Conservation (phyloP, 2,888 invertebrate genomes). For the Slavum lentiscoides region DNA sequence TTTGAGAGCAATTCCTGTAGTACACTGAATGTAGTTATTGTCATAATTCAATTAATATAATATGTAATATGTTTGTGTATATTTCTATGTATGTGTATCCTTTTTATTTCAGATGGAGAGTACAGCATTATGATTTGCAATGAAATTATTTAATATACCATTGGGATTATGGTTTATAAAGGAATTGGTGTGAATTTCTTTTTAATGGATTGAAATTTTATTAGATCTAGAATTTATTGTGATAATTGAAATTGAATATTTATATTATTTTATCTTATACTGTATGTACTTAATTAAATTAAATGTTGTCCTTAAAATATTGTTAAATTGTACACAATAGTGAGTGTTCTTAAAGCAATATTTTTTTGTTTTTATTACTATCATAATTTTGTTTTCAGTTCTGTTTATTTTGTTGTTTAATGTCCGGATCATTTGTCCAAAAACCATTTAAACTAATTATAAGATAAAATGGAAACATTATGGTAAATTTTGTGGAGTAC, state of each 20-base stretch:
- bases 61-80: neutral
- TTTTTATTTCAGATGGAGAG: conserved; percentile 43
- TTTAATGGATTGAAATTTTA: conserved; percentile 38
- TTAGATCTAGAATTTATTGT: conserved; percentile 45
- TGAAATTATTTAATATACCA: conserved; percentile 14
- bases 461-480: no score
- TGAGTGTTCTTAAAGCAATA: neutral
- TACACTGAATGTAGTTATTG: no score
- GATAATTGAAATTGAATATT: conserved; percentile 43
- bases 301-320: conserved; percentile 11
- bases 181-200: conserved; percentile 29
- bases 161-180: conserved; percentile 29
- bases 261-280: conserved; percentile 24
- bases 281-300: conserved; percentile 51
- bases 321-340: conserved; percentile 20
- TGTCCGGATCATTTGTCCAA: no score
- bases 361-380: neutral
- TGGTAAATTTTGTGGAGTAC: no score
- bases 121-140: conserved; percentile 43
- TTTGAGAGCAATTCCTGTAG: no score
- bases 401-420: no score
- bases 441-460: no score
- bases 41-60: no score
- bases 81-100: neutral
- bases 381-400: no score